These are phyloP conservation scores for Epinotia demarniana DNA, from an alignment of 2,888 invertebrate genomes.

Conservation along the genomic window DNA sequence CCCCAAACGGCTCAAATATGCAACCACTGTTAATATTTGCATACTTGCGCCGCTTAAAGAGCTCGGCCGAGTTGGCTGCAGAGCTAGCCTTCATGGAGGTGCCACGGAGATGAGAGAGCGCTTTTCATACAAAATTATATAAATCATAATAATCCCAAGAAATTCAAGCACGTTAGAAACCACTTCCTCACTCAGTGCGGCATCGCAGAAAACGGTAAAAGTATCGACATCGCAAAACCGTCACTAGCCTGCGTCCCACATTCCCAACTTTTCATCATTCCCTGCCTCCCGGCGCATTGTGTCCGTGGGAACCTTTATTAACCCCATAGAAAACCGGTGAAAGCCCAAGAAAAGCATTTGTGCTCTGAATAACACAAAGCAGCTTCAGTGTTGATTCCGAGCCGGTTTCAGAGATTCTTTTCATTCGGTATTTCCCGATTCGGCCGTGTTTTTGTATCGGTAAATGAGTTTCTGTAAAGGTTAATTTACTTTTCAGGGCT, in stretches of 20 bases:
- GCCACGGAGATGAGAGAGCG: no score
- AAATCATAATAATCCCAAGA: no score
- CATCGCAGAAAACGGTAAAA: conserved; percentile 32
- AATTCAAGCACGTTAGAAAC: neutral
- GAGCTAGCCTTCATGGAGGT: no score
- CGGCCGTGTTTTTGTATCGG: conserved; percentile 76
- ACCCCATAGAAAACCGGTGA: conserved; percentile 82
- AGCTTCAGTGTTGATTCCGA: conserved; percentile 69
- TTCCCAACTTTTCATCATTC: conserved; percentile 82
- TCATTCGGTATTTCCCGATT: conserved; percentile 76
- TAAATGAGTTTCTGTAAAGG: conserved; percentile 80
- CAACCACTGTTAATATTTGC: no score
- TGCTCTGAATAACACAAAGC: conserved; percentile 53
- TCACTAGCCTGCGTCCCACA: conserved; percentile 80
- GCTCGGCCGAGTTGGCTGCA: no score
- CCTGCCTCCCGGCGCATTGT: conserved; percentile 79
- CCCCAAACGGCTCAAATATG: no score
- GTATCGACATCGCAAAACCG: conserved; percentile 48
- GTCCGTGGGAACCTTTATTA: conserved; percentile 84
- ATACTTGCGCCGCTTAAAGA: no score
- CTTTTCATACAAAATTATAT: no score
- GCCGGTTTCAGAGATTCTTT: conserved; percentile 70
- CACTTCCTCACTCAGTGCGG: neutral
- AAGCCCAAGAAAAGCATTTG: conserved; percentile 84
- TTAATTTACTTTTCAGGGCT: conserved; percentile 76